Base-by-base conservation (phyloP, 2,888 invertebrate species). In the Agapostemon virescens region DNA sequence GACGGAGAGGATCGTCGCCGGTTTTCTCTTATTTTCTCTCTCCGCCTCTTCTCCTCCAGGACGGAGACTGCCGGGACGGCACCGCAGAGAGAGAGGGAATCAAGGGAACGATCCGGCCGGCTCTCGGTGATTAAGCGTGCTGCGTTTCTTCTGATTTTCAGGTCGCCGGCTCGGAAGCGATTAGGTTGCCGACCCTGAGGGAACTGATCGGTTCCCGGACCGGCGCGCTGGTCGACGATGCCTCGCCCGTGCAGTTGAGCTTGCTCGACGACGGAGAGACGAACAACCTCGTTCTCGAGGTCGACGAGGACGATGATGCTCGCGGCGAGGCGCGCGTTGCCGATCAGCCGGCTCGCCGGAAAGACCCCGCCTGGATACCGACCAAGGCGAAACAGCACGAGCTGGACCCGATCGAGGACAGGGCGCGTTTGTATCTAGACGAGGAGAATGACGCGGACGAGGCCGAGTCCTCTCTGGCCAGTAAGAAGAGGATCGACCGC, bases 71-170 rank as follows among this genome's bases (percentile, higher is more conserved):
- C 13, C 55, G n/a, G 45, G 13, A 33, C 45, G 55, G 55, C 55
- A 17, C 55, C 26, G 26, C 26, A 79, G 69, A 75, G 69, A 77
- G 81, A 82, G 82, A 84, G 79, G 71, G 74, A 80, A 66, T 66
- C 17, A 40, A 38, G 66, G 23, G 66, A 66, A 68, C 64, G 73
- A 76, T 72, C 66, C 73, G 63, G 78, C 69, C 81, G 69, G 71
- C 64, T 61, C 64, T 61, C 74, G 74, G 36, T 55, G n/a, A 68
- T 69, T 84, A 86, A 85, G 84, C 73, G 73, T 78, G 80, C 85
- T 74, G 78, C 81, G 79, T 33, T 86, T 89, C 76, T 92, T 91
- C 88, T 91, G 88, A 91, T 92, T 92, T 92, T 90, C 92, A 92
- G 92, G 91, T 92, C 79, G 85, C 86, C 85, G 85, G 76, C 83